A percentile compares a stretch with the other conserved stretches of the same genome.
These are phyloP conservation scores for Palythoa grandiflora DNA, from an alignment of 92 coral and sea anemone species.

Conservation along the genomic window DNA sequence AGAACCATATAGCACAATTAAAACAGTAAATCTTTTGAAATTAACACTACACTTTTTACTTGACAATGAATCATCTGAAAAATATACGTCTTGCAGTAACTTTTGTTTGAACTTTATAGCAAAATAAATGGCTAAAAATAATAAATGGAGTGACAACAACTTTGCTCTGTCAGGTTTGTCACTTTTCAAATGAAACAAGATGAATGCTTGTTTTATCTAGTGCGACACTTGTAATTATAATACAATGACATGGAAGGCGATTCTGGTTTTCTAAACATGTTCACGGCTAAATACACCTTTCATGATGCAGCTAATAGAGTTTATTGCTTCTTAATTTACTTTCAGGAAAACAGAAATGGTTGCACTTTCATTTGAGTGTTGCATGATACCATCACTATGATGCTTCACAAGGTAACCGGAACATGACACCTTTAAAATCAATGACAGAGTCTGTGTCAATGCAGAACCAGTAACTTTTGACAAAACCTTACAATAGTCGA, in stretches of 20 bases:
- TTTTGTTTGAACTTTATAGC: neutral
- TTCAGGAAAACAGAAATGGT: neutral
- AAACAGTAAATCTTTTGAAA: slow-evolving; percentile 3
- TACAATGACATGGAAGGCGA: slow-evolving; percentile 7
- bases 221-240: neutral
- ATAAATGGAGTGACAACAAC: neutral
- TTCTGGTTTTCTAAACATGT: neutral
- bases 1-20: neutral
- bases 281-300: neutral
- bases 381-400: slow-evolving; percentile 40
- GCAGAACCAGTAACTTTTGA: neutral
- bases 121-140: neutral
- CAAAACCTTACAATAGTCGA: neutral
- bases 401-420: slow-evolving; percentile 15
- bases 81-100: neutral
- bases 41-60: neutral
- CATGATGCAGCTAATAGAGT: neutral
- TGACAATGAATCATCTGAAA: neutral
- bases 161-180: neutral
- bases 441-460: neutral
- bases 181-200: slow-evolving; percentile 3
- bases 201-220: neutral
- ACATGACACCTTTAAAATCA: slow-evolving; percentile 12
- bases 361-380: slow-evolving; percentile 8
- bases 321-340: neutral